Base-by-base conservation (phyloP, 2,797 vertebrate species). In the Heliangelus exortis region DNA sequence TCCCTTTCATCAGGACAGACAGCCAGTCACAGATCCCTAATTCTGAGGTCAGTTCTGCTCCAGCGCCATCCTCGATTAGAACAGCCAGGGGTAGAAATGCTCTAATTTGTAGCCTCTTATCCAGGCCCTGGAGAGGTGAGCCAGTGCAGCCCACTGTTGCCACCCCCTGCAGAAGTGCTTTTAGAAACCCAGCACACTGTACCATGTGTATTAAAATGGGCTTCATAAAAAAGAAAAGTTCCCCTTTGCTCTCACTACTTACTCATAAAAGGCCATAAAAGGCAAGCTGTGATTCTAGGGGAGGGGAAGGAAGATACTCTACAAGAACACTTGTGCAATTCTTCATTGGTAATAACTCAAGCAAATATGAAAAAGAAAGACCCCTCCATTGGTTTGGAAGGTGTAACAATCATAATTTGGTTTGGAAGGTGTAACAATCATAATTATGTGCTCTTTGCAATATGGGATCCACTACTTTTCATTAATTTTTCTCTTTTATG, bases 31-130 rank as follows among this genome's bases (percentile, higher is more conserved):
- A 74, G 73, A 51, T 90, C 73, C 63, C 69, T 80, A 67, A 68
- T 92, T 95, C 89, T 55, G 66, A 81, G 92, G 85, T 89, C 94
- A 79, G 82, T 94, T 95, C 92, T 95, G 94, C 89, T 93, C 74
- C 85, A 88, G 76, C 7, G 7, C 91, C 73, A 69, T 75, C 58
- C 36, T 72, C 43, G 12, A 81, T 89, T 91, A 91, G 79, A 94
- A 66, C 90, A 95, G 90, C 76, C 11, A 87, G 91, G 87, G 83
- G 83, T 69, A 75, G 80, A 91, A 95, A 48, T 76, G 76, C 54
- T 93, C 87, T 92, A 91, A 94, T 95, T 83, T 86, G 55, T 93
- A 47, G 66, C 55, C 75, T 85, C 80, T 84, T 89, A 61, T 55
- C 33, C 47, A 34, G 66, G 73, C 85, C 80, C 39, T 4, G 1